phyloP scores from a whole-genome alignment of 2,888 invertebrate species.

The Celastrina argiolus region DNA sequence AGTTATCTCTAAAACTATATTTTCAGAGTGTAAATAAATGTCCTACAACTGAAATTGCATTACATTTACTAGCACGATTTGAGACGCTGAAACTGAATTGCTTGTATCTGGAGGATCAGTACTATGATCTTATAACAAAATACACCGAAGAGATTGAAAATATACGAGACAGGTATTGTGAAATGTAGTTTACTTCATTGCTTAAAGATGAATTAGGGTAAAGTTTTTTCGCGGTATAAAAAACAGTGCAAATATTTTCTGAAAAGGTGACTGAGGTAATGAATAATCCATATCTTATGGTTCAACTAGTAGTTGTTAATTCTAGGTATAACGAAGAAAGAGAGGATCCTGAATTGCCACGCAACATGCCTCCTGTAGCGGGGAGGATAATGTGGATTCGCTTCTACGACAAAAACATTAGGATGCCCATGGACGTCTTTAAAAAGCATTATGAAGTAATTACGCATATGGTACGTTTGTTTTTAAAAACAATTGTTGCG shows the following conservation, averaged over 20 bases:
- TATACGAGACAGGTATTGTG: conserved; percentile 79
- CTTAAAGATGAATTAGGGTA: too few species aligned
- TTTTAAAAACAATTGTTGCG: neutral
- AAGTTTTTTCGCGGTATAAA: too few species aligned
- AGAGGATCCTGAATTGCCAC: conserved; percentile 83
- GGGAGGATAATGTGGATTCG: conserved; percentile 91
- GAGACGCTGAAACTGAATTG: conserved; percentile 84
- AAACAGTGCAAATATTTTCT: too few species aligned
- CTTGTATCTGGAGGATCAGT: conserved; percentile 85
- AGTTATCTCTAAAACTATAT: neutral
- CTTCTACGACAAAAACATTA: conserved; percentile 84
- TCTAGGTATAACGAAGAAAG: conserved; percentile 85
- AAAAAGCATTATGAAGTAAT: conserved; percentile 65
- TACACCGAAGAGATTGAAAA: conserved; percentile 83
- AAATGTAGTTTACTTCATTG: neutral
- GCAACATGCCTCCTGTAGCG: conserved; percentile 87
- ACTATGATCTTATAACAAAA: conserved; percentile 82
- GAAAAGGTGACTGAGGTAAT: too few species aligned
- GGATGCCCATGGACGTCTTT: conserved; percentile 84
- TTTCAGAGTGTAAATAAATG: conserved; percentile 66
- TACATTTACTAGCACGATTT: conserved; percentile 78
- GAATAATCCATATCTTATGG: too few species aligned
- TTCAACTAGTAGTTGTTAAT: too few species aligned
- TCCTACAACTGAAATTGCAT: conserved; percentile 71
- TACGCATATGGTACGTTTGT: conserved; percentile 53